Base-by-base conservation (phyloP, 2,888 invertebrate genomes). In the Apotomis betuletana region DNA sequence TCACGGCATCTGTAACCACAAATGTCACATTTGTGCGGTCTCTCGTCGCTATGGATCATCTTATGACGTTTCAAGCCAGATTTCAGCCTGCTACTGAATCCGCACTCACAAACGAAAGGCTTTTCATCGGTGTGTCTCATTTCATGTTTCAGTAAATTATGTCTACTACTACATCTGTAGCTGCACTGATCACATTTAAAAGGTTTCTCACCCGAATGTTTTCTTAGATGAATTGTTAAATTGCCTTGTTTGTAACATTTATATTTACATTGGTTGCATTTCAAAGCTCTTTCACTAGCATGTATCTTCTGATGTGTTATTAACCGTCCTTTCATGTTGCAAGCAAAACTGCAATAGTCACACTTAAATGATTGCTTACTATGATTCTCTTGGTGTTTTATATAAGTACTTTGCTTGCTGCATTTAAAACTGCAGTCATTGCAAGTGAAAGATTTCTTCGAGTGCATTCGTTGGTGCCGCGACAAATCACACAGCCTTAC, bases 21-120 rank as follows among this genome's bases (percentile, higher is more conserved):
- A 4, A 8, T 3, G 8, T 5, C 8, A 15, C 65, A 65, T n/a
- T 57, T 36, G n/a, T 55, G 15, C 3, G 65, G 65, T 36, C 46
- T 55, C 9, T 57, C 55, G n/a, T 6, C 46, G 0, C 12, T 65
- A 46, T 65, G 65, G 27, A 65, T 65, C 65, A 65, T 57, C 46
- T 46, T 41, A 15, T 65, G 65, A n/a, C 65, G 65, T 65, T 27
- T 65, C 9, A 65, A 8, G n/a, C 65, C 65, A 46, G n/a, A 3
- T 9, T 54, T 57, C 9, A 65, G 15, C 4, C 55, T 44, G 3
- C 55, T 46, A 15, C 41, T 57, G 10, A 65, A 65, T 8, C 46
- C 55, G 3, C 65, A 65, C 6, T 57, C 5, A 5, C 65, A 65
- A 1, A 6, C 12, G 4, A 55, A 65, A 3, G 65, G 65, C n/a